These are phyloP conservation scores for Typhlichthys eigenmanni DNA, from an alignment of 2,797 vertebrate species.

Conservation along the genomic window DNA sequence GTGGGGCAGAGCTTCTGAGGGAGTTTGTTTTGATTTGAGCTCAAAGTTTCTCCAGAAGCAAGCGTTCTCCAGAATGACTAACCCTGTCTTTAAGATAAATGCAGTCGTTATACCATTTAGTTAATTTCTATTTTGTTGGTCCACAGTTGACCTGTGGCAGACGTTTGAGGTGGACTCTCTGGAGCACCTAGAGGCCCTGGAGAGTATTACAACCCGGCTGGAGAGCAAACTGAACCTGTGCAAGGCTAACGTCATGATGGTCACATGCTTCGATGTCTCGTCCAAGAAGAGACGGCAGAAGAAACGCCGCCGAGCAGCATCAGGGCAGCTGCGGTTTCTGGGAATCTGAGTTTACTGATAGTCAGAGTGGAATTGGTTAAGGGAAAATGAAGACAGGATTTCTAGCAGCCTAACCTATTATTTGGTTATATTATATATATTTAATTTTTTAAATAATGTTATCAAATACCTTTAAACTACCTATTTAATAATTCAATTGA, in stretches of 20 bases:
- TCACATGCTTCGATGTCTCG: conserved; percentile 86
- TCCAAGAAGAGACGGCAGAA: conserved; percentile 78
- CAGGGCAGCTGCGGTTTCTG: conserved; percentile 39
- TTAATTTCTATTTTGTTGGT: conserved; percentile 9
- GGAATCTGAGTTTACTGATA: conserved; percentile 19
- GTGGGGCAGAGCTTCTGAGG: too few relatives aligned
- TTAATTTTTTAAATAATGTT: conserved; percentile 4
- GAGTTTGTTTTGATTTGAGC: too few relatives aligned
- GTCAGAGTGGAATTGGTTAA: background rate
- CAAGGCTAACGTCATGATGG: conserved; percentile 92
- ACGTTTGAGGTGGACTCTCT: conserved; percentile 89
- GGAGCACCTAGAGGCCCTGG: conserved; percentile 90
- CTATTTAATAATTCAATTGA: too few relatives aligned
- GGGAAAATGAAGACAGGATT: background rate
- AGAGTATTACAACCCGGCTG: conserved; percentile 85
- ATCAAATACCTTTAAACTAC: too few relatives aligned
- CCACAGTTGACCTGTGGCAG: conserved; percentile 87
- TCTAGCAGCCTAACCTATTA: background rate
- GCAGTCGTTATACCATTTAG: too few relatives aligned
- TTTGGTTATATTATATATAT: background rate
- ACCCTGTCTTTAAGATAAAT: too few relatives aligned
- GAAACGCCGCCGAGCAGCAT: conserved; percentile 18
- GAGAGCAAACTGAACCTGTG: conserved; percentile 87
- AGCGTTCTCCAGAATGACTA: too few relatives aligned
- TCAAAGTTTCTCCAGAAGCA: too few relatives aligned